Base-by-base conservation (phyloP, 1,140 invertebrate genomes). In the Sycophaga agraensis region DNA sequence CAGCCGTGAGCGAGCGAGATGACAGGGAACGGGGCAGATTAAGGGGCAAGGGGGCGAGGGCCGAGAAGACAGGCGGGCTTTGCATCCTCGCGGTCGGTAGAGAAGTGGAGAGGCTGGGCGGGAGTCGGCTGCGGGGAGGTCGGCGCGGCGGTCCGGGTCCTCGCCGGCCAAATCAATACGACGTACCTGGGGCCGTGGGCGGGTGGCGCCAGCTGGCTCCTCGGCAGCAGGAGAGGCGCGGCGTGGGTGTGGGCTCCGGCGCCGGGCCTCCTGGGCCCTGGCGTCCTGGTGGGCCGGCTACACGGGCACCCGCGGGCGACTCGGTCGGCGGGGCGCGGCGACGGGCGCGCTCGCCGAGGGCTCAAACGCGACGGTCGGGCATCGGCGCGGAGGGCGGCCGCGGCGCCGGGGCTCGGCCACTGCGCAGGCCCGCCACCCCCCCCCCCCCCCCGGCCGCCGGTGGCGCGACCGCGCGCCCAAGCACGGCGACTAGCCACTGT, bases 81-180 rank as follows among this genome's bases (percentile, higher is more conserved):
- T 14, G 19, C 17, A 11, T 37, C 49, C 49, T 19, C 51, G n/a
- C 51, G 16, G 14, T 22, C 49, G 34, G 7, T 37, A 34, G 35
- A n/a, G n/a, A n/a, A n/a, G n/a, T n/a, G n/a, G n/a, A n/a, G n/a
- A n/a, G n/a, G n/a, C n/a, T n/a, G n/a, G n/a, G n/a, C n/a, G n/a
- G n/a, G n/a, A n/a, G n/a, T n/a, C n/a, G n/a, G n/a, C n/a, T n/a
- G n/a, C n/a, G n/a, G n/a, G n/a, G n/a, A n/a, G n/a, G n/a, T n/a
- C n/a, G n/a, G n/a, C n/a, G n/a, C n/a, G n/a, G n/a, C n/a, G n/a
- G n/a, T n/a, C n/a, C n/a, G n/a, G n/a, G n/a, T n/a, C 56, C 59
- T 63, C 50, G 50, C 59, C 66, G 62, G 62, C 66, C 62, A 70
- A 66, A 70, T 70, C 68, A 67, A 70, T 70, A 70, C 66, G 63